These are phyloP conservation scores for Aspiorhynchus laticeps DNA, from an alignment of 2,113 vertebrate genomes.

Conservation along the genomic window DNA sequence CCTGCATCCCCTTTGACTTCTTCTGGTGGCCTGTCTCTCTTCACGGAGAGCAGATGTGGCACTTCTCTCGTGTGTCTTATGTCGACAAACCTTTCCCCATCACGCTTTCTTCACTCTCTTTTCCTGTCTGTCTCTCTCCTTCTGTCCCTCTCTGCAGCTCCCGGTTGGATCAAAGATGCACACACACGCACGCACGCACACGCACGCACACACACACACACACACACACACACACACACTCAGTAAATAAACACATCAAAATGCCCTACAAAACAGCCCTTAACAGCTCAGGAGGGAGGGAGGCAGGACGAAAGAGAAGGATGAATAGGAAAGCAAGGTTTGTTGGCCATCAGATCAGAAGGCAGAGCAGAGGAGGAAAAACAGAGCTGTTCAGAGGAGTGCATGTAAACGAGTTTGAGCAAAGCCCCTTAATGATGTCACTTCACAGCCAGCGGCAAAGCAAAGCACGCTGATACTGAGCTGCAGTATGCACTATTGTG, in stretches of 20 bases:
- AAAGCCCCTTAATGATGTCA: conserved; percentile 55
- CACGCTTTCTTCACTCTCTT: conserved; percentile 12
- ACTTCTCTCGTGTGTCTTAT: conserved; percentile 59
- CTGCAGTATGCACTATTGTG: not conserved
- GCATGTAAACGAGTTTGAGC: conserved; percentile 33
- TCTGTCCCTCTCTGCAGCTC: conserved; percentile 42
- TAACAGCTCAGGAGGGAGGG: conserved; percentile 53
- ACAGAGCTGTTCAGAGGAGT: conserved; percentile 7
- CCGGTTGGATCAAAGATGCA: conserved; percentile 63
- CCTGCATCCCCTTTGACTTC: conserved; percentile 52
- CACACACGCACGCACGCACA: conserved; percentile 26
- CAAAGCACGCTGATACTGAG: conserved; percentile 2
- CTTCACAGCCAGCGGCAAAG: conserved; percentile 31
- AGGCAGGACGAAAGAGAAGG: conserved; percentile 26
- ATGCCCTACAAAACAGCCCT: conserved; percentile 63
- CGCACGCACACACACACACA: not conserved
- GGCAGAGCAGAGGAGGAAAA: conserved; percentile 32
- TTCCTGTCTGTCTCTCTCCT: conserved; percentile 23
- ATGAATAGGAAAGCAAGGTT: conserved; percentile 41
- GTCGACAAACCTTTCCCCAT: conserved; percentile 39
- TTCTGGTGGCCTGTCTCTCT: conserved; percentile 56
- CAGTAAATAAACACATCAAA: conserved; percentile 74
- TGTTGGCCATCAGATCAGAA: conserved; percentile 63
- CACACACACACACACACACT: conserved; percentile 30
- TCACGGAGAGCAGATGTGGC: conserved; percentile 68